Conservation (phyloP, 2,113 vertebrate species). For the Neodontobutis hainanensis region DNA sequence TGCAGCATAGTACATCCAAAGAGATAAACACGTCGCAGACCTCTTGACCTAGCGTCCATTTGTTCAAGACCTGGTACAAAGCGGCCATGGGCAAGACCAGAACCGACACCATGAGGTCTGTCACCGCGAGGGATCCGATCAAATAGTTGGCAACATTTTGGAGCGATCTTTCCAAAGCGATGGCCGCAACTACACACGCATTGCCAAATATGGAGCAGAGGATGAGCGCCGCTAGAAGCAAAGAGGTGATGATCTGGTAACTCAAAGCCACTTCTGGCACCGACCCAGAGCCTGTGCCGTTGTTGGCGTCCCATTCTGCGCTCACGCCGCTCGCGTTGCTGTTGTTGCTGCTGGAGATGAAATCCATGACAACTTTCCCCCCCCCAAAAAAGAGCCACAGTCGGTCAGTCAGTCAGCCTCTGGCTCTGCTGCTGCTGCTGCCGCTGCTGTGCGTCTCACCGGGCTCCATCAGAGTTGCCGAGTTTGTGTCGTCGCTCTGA, state of each 20-base stretch:
- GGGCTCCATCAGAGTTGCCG: constrained; percentile 69
- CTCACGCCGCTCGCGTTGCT: constrained; percentile 71
- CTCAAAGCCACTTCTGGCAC: constrained; percentile 81
- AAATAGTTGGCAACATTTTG: constrained; percentile 98
- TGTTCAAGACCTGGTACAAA: constrained; percentile 95
- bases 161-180: constrained; percentile 93
- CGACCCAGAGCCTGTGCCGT: constrained; percentile 46
- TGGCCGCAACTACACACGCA: constrained; percentile 94
- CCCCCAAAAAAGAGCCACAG: constrained; percentile 12
- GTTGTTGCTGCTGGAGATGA: constrained; percentile 77
- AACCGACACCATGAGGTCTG: constrained; percentile 98
- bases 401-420: constrained; percentile 57
- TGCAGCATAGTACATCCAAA: constrained; percentile 96
- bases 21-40: constrained; percentile 97
- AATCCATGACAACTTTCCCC: constrained; percentile 71
- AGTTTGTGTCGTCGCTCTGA: constrained; percentile 65
- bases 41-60: constrained; percentile 96
- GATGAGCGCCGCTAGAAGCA: constrained; percentile 89
- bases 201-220: constrained; percentile 94
- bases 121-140: constrained; percentile 95
- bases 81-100: constrained; percentile 97
- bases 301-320: constrained; percentile 39
- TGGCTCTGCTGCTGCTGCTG: constrained; percentile 48
- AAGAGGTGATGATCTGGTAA: constrained; percentile 92
- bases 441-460: constrained; percentile 49